phyloP scores from a whole-genome alignment of 2,113 vertebrate species.

The Lipotes vexillifer region DNA sequence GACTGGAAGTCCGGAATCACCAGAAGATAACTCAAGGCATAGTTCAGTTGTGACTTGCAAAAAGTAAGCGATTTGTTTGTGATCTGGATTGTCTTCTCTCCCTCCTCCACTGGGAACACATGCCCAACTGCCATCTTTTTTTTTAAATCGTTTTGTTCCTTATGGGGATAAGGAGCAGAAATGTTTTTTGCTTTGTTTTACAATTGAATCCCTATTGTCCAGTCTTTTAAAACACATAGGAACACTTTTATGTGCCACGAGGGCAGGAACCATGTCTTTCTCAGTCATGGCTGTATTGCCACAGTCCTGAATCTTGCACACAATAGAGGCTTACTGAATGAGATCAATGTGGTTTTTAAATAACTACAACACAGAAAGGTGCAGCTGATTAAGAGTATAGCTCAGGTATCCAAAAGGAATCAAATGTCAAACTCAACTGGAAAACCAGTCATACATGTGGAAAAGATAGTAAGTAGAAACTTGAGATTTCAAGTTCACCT shows the following conservation, averaged over 20 bases:
- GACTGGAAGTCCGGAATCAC: neutral
- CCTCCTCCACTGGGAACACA: neutral
- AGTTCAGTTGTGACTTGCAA: neutral
- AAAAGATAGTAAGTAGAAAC: neutral
- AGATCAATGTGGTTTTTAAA: slow-evolving; percentile 1
- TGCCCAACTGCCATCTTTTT: neutral
- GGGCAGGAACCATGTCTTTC: neutral
- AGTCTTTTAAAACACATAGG: neutral
- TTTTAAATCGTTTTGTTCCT: neutral
- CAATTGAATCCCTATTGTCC: neutral
- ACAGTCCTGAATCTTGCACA: neutral
- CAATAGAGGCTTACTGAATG: neutral
- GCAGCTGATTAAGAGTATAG: neutral
- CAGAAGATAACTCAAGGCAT: neutral
- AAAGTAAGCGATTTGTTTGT: neutral
- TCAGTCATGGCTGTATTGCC: neutral
- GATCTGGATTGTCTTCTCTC: neutral
- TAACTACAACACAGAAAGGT: neutral
- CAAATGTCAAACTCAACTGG: neutral
- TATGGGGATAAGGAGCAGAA: neutral
- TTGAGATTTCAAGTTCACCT: neutral
- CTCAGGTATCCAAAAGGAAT: neutral
- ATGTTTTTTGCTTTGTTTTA: slow-evolving; percentile 29
- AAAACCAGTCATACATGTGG: neutral
- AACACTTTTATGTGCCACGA: neutral